Evolutionary conservation across 2,113 vertebrate species (phyloP).

Genomic region (Lepus timidus): DNA sequence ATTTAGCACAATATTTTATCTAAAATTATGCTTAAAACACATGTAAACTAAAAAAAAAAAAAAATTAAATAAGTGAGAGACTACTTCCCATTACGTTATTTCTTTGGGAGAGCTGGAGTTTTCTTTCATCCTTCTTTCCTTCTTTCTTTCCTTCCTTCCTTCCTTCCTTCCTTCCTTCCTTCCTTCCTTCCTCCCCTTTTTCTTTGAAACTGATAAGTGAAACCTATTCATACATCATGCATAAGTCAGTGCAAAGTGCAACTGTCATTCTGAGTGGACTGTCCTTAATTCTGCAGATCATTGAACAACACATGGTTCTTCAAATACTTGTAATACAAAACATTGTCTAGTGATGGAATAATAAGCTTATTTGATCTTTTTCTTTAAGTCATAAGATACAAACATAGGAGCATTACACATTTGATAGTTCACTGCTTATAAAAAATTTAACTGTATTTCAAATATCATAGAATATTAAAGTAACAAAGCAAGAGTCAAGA

Average conservation of each 20-base stretch:
- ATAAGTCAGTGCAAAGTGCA: slow-evolving; percentile 67
- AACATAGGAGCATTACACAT: neutral
- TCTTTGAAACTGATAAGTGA: neutral
- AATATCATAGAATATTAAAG: neutral
- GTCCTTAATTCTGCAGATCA: slow-evolving; percentile 81
- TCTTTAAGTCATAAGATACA: slow-evolving; percentile 35
- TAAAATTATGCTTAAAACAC: slow-evolving; percentile 17
- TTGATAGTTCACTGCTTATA: neutral
- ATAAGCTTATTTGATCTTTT: slow-evolving; percentile 79
- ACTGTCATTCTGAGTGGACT: slow-evolving; percentile 59
- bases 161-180: too few relatives aligned
- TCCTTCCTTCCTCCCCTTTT: neutral
- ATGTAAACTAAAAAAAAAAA: neutral
- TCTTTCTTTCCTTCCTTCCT: too few relatives aligned
- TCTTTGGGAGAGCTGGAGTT: neutral
- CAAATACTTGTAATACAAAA: slow-evolving; percentile 73
- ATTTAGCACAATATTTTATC: neutral
- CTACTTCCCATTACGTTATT: neutral
- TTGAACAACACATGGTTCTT: slow-evolving; percentile 82
- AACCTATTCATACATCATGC: slow-evolving; percentile 55
- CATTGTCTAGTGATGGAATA: too few relatives aligned
- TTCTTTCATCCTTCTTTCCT: too few relatives aligned
- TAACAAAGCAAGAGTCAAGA: neutral
- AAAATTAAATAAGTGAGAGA: neutral
- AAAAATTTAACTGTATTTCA: neutral